These are phyloP conservation scores for Phalacrocorax carbo DNA, from an alignment of 2,113 vertebrate species.

Conservation along the genomic window DNA sequence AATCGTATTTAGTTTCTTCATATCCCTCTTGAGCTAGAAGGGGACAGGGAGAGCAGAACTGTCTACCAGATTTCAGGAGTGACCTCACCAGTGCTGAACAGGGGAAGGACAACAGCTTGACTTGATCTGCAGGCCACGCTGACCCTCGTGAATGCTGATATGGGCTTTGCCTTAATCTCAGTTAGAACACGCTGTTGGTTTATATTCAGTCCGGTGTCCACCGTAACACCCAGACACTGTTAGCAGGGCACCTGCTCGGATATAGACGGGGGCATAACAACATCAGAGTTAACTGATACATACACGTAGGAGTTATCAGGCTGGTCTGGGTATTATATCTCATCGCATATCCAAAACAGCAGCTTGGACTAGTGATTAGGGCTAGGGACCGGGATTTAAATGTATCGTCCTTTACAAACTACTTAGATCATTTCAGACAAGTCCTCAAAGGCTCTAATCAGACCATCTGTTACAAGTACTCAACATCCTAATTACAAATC, in stretches of 20 bases:
- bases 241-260: neutral
- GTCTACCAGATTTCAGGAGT: neutral
- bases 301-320: neutral
- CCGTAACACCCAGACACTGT: rapidly evolving
- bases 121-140: neutral
- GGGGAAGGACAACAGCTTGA: neutral
- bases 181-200: neutral
- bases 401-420: neutral
- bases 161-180: neutral
- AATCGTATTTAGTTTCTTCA: neutral
- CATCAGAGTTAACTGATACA: neutral
- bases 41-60: neutral
- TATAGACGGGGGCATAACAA: neutral
- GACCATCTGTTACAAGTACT: neutral
- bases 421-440: neutral
- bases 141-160: neutral
- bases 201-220: neutral
- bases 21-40: neutral
- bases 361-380: neutral
- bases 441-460: neutral
- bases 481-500: neutral
- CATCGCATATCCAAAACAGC: neutral
- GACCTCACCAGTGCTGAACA: neutral
- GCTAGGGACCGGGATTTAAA: neutral
- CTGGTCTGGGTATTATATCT: neutral